These are phyloP conservation scores for Alosa sapidissima DNA, from an alignment of 2,797 vertebrate species.

Conservation along the genomic window DNA sequence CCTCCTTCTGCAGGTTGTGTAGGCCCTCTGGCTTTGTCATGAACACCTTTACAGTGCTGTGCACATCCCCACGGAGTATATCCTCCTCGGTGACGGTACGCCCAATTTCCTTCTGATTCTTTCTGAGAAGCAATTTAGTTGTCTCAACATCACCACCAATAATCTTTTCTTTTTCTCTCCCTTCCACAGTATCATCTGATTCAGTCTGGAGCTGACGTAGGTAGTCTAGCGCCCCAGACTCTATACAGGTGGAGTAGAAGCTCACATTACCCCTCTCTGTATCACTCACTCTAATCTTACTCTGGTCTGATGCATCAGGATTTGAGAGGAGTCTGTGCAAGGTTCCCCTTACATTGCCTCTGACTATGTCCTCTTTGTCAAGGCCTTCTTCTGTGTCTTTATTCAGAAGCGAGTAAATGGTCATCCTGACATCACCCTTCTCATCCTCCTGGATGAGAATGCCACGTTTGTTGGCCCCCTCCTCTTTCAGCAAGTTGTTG, in stretches of 20 bases:
- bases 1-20: slow-evolving; percentile 74
- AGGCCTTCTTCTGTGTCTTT: slow-evolving; percentile 66
- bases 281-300: slow-evolving; percentile 76
- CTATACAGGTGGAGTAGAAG: slow-evolving; percentile 92
- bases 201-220: slow-evolving; percentile 81
- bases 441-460: slow-evolving; percentile 93
- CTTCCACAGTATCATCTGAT: slow-evolving; percentile 62
- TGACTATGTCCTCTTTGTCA: slow-evolving; percentile 79
- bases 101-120: slow-evolving; percentile 77
- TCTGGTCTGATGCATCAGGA: slow-evolving; percentile 64
- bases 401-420: slow-evolving; percentile 90
- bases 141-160: slow-evolving; percentile 83
- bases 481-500: slow-evolving; percentile 78
- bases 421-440: slow-evolving; percentile 91
- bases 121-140: slow-evolving; percentile 81
- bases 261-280: slow-evolving; percentile 89
- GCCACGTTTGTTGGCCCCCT: slow-evolving; percentile 80
- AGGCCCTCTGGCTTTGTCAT: slow-evolving; percentile 78
- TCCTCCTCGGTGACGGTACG: slow-evolving; percentile 83
- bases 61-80: slow-evolving; percentile 85
- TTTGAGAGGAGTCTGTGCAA: slow-evolving; percentile 83
- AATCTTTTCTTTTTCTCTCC: slow-evolving; percentile 73
- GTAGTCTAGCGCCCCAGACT: slow-evolving; percentile 90
- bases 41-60: slow-evolving; percentile 81
- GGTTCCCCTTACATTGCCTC: slow-evolving; percentile 82